Conservation (phyloP, 2,797 vertebrate genomes). For the Esox masquinongy region DNA sequence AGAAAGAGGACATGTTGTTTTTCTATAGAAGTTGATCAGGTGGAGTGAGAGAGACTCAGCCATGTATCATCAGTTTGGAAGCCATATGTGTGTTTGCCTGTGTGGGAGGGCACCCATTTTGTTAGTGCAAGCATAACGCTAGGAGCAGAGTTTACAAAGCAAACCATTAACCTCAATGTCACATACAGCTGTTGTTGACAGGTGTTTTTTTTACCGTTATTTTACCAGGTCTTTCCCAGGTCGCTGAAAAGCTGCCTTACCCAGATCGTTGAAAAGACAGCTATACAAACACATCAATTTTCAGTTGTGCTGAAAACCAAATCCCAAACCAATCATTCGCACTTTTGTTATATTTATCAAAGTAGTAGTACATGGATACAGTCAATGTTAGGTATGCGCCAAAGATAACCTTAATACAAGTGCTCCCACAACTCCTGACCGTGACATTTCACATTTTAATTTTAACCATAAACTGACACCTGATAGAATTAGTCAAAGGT, state of each 20-base stretch:
- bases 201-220: background rate
- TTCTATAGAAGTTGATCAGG: constrained; percentile 56
- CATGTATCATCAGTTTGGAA: background rate
- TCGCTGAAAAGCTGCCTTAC: background rate
- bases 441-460: too few species aligned
- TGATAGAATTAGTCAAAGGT: too few species aligned
- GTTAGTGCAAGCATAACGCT: constrained; percentile 7
- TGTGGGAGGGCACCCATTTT: constrained; percentile 30
- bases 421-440: too few species aligned
- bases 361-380: too few species aligned
- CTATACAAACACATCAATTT: background rate
- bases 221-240: too few species aligned
- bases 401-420: too few species aligned
- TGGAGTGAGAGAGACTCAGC: constrained; percentile 3
- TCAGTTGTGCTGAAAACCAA: too few species aligned
- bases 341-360: too few species aligned
- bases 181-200: background rate
- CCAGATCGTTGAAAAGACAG: background rate
- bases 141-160: background rate
- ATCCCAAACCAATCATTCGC: too few species aligned
- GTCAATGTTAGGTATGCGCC: too few species aligned
- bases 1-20: constrained; percentile 53
- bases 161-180: background rate
- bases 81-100: background rate
- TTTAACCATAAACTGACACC: too few species aligned